phyloP scores from a whole-genome alignment of 2,113 vertebrate genomes.

The Eupsittula cactorum region DNA sequence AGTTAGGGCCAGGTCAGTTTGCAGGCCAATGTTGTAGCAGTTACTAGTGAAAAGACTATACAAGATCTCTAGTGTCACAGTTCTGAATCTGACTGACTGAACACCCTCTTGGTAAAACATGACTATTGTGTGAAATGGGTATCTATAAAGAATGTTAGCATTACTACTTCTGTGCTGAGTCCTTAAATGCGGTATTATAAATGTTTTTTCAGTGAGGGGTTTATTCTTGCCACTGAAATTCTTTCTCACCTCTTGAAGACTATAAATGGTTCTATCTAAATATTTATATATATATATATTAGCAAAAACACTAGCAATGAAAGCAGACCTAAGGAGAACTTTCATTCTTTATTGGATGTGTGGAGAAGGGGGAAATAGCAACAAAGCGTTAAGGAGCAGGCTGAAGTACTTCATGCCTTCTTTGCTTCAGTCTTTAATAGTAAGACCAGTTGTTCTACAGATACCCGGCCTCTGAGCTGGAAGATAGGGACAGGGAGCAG shows the following conservation, averaged over 20 bases:
- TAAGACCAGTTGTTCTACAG: neutral
- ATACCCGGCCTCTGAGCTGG: neutral
- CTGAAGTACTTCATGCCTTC: neutral
- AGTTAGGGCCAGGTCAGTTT: neutral
- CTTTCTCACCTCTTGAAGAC: neutral
- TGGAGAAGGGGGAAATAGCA: neutral
- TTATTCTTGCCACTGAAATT: neutral
- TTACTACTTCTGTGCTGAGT: neutral
- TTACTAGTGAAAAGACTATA: neutral
- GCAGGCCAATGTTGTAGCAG: neutral
- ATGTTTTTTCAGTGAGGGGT: neutral
- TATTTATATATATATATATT: neutral
- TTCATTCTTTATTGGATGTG: neutral
- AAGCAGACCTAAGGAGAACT: neutral
- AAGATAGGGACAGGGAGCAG: neutral
- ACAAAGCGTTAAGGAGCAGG: neutral
- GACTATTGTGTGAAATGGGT: rapidly evolving
- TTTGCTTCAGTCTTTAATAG: neutral
- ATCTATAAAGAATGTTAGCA: neutral
- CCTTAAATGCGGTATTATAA: neutral
- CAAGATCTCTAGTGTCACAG: neutral
- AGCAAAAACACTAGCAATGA: neutral
- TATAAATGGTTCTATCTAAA: neutral
- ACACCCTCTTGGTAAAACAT: neutral
- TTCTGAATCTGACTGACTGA: neutral